Evolutionary conservation across 2,113 vertebrate genomes (phyloP), one percentile per base, ranked within the genome.

Genomic region (Pipa parva): DNA sequence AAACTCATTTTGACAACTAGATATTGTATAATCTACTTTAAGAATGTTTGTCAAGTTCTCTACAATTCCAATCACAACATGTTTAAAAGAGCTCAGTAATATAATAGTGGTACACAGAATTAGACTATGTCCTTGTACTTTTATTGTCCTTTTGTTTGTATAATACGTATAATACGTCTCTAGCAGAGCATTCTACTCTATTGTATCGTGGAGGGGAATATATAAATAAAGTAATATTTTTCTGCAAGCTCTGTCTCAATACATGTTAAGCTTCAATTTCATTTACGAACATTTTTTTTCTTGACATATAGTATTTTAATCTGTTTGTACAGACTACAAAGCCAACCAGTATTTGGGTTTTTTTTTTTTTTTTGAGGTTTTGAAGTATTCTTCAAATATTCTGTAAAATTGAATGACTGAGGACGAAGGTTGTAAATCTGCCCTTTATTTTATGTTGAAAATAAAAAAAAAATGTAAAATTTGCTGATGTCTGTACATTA

Each of bases 391-490:
- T 87, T 88, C 85, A 90, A 88, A 90, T 84, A 84, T 82, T 72
- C 83, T 66, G 80, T 79, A 86, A 68, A 83, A 86, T 71, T 77
- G 83, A 87, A 85, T 86, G 84, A 82, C 80, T 85, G 82, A 88
- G 85, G 85, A 89, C 83, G 81, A 72, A 81, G 67, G 83, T 78
- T 86, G 72, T 81, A 88, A 87, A 88, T 83, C 83, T 88, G 85
- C 87, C 85, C 86, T 89, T 87, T 84, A 83, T 80, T 86, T 86
- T 87, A 80, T 81, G 79, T 85, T 81, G 75, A 78, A 83, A 88
- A 89, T 89, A 83, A 90, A 90, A 90, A 52, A 68, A 88, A 84
- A 84, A 90, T 89, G 89, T 83, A 88, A 89, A 89, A 81, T 88
- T 84, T 86, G 80, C 78, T 83, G 81, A 77, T 85, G 81, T 83